Evolutionary conservation across 1,140 invertebrate genomes (phyloP), one percentile per base, ranked within the genome.

Genomic region (Atta cephalotes): DNA sequence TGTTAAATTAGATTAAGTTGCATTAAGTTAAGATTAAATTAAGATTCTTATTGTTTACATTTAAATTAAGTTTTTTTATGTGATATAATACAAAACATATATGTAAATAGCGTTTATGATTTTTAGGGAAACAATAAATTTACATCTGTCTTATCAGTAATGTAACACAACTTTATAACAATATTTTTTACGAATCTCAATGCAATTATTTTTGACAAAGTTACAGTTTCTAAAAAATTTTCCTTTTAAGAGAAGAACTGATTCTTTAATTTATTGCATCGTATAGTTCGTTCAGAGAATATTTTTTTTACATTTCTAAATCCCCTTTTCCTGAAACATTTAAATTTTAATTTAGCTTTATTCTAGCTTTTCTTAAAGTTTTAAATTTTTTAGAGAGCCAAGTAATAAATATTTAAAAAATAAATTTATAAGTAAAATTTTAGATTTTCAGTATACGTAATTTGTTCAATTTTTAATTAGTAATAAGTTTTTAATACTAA

Each of bases 241-340:
- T 35, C 9, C 10, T n/a, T n/a, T 9, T 51, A 35, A 45, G 10
- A 45, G 16, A 31, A 63, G 6, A 58, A 63, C 18, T 58, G n/a
- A 58, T 21, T n/a, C 7, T 2, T 21, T 58, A 58, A 58, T 58
- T 51, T 51, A 0, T 51, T 51, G 3, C 14, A 2, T 51, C 49
- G 3, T 16, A 51, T 51, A 51, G 14, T 66, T 39, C n/a, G 31
- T 66, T 39, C 31, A 10, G 21, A 39, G 6, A 71, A 71, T 71
- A 31, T 39, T 35, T 80, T 80, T 25, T 25, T 80, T 80, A 25
- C 18, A 31, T 80, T 65, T 25, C 6, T 65, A 31, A 39, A 63
- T 79, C 18, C 66, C 16, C 4, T 66, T 28, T 66, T 79, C 5
- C 6, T 51, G 21, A 45, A 53, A 63, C 10, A 7, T 31, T 31